Evolutionary conservation across 2,113 vertebrate species (phyloP).

Genomic region (Platanista minor): DNA sequence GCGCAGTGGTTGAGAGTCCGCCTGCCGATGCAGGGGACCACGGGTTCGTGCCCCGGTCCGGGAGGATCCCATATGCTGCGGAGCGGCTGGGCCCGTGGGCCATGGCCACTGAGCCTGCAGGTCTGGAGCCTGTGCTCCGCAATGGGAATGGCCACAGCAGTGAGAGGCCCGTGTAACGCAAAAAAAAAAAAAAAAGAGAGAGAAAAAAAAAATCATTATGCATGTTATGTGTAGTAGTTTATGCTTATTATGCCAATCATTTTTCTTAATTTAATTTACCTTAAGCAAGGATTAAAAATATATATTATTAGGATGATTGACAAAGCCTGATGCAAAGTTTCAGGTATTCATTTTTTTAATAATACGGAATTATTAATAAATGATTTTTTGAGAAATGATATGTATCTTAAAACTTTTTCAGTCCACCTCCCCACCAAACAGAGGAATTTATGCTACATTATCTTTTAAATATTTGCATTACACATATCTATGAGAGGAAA

Average conservation of each 20-base stretch:
- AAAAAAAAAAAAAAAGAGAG: no score
- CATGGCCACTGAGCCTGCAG: no score
- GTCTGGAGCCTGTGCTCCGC: no score
- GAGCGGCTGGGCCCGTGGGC: no score
- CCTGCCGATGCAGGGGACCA: no score
- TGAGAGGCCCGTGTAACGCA: no score
- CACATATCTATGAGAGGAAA: not conserved
- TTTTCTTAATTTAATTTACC: not conserved
- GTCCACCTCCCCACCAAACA: not conserved
- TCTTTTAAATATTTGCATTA: not conserved
- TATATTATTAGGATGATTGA: not conserved
- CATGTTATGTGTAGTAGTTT: not conserved
- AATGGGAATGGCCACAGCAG: no score
- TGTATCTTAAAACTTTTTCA: not conserved
- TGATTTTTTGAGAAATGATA: not conserved
- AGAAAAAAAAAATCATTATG: not conserved
- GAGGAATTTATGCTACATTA: not conserved
- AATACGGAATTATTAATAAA: not conserved
- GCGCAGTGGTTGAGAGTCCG: no score
- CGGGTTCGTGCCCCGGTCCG: no score
- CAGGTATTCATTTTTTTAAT: not conserved
- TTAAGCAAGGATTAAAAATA: not conserved
- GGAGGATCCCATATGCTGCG: no score
- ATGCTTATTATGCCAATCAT: not conserved
- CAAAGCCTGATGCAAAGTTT: not conserved